Evolutionary conservation across 2,113 vertebrate genomes (phyloP).

Genomic region (Perccottus glenii): DNA sequence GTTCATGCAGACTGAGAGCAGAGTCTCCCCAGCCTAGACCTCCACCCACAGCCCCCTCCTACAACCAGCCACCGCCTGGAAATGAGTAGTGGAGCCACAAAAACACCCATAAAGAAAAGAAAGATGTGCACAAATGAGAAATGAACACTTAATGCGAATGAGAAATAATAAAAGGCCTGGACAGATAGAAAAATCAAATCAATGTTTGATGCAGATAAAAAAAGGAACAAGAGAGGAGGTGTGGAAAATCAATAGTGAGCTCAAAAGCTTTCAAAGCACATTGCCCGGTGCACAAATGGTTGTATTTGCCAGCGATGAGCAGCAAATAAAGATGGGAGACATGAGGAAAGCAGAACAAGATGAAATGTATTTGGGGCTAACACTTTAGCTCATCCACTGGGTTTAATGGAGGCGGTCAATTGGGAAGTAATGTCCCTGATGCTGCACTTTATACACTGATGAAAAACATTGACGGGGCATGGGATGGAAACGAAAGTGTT

Average conservation of each 20-base stretch:
- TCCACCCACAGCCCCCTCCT: conserved; percentile 42
- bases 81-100: conserved; percentile 27
- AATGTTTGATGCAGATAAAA: conserved; percentile 49
- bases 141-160: conserved; percentile 41
- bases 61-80: conserved; percentile 36
- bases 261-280: conserved; percentile 58
- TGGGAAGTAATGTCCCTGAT: conserved; percentile 33
- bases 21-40: conserved; percentile 33
- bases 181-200: conserved; percentile 45
- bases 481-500: conserved; percentile 14
- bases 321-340: conserved; percentile 55
- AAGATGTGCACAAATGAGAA: conserved; percentile 48
- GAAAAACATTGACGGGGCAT: conserved; percentile 26
- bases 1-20: conserved; percentile 43
- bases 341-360: conserved; percentile 42
- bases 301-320: conserved; percentile 57
- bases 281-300: conserved; percentile 53
- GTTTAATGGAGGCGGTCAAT: conserved; percentile 51
- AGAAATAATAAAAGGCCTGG: conserved; percentile 17
- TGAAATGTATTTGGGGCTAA: conserved; percentile 42
- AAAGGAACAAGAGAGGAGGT: conserved; percentile 31
- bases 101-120: conserved; percentile 12
- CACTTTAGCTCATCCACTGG: conserved; percentile 37
- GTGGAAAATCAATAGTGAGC: conserved; percentile 61
- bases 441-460: conserved; percentile 43